These are phyloP conservation scores for Mobula hypostoma DNA, from an alignment of 2,113 vertebrate species.

Conservation along the genomic window DNA sequence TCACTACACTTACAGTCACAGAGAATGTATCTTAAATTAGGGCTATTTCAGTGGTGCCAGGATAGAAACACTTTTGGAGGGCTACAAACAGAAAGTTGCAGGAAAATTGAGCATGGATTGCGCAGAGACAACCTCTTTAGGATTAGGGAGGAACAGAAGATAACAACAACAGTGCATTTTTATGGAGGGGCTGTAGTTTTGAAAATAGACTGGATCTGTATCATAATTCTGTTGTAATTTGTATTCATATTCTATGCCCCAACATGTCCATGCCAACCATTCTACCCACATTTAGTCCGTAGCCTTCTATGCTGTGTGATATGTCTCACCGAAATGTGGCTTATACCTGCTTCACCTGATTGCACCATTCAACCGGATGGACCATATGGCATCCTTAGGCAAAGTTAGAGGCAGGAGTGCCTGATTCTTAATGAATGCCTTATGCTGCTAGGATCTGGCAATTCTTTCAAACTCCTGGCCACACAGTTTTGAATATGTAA, in stretches of 20 bases:
- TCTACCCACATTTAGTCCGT: too few relatives aligned
- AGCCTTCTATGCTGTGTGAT: not conserved
- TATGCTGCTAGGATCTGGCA: too few relatives aligned
- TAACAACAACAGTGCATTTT: not conserved
- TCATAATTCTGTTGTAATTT: not conserved
- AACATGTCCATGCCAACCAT: too few relatives aligned
- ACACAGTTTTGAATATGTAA: too few relatives aligned
- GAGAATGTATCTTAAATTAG: not conserved
- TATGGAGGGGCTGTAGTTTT: not conserved
- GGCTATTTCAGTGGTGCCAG: not conserved
- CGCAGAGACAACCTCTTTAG: not conserved
- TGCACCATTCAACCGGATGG: too few relatives aligned
- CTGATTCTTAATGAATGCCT: too few relatives aligned
- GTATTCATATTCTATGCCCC: not conserved
- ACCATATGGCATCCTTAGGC: too few relatives aligned
- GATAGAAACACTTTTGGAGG: not conserved
- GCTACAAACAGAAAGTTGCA: not conserved
- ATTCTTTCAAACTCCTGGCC: too few relatives aligned
- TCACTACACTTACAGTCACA: not conserved
- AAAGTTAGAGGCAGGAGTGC: too few relatives aligned
- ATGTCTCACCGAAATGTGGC: too few relatives aligned
- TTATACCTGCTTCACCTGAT: too few relatives aligned
- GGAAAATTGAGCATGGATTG: not conserved
- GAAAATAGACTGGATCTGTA: not conserved
- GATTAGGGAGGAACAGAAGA: not conserved